These are phyloP conservation scores for Aethes cnicana DNA, from an alignment of 2,888 invertebrate species.

Conservation along the genomic window DNA sequence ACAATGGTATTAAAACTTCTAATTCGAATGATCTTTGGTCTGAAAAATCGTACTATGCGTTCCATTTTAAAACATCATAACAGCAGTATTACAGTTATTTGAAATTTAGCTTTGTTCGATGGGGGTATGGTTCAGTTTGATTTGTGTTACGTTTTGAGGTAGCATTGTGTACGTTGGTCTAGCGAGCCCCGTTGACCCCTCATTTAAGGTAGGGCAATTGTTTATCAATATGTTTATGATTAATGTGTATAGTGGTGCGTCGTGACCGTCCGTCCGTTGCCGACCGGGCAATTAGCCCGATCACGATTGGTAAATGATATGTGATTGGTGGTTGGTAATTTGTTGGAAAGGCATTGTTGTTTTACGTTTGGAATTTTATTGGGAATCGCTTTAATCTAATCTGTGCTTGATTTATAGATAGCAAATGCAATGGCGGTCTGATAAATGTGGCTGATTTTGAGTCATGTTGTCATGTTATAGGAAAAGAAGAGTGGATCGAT, in stretches of 20 bases:
- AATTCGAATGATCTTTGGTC: constrained; percentile 31
- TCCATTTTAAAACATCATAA: constrained; percentile 41
- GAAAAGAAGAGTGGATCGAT: too few species aligned
- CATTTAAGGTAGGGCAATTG: constrained; percentile 80
- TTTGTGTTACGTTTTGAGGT: constrained; percentile 35
- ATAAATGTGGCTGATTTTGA: not conserved
- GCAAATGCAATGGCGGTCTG: too few species aligned
- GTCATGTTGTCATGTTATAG: too few species aligned
- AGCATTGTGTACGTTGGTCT: constrained; percentile 42
- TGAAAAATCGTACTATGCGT: constrained; percentile 54
- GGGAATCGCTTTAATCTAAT: not conserved
- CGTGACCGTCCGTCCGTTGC: constrained; percentile 58
- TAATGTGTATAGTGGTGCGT: constrained; percentile 66
- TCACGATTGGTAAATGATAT: constrained; percentile 75
- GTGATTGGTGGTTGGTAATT: constrained; percentile 71
- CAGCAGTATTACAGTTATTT: constrained; percentile 11
- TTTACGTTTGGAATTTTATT: constrained; percentile 7
- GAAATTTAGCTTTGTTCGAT: constrained; percentile 31
- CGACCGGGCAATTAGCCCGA: constrained; percentile 68
- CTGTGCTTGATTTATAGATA: too few species aligned
- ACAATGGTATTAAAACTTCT: constrained; percentile 13
- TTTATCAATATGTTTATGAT: constrained; percentile 79
- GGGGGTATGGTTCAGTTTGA: constrained; percentile 36
- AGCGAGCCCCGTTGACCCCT: constrained; percentile 67
- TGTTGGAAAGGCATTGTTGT: constrained; percentile 41